Base-by-base conservation (phyloP, 2,113 vertebrate genomes). In the Bungarus multicinctus region DNA sequence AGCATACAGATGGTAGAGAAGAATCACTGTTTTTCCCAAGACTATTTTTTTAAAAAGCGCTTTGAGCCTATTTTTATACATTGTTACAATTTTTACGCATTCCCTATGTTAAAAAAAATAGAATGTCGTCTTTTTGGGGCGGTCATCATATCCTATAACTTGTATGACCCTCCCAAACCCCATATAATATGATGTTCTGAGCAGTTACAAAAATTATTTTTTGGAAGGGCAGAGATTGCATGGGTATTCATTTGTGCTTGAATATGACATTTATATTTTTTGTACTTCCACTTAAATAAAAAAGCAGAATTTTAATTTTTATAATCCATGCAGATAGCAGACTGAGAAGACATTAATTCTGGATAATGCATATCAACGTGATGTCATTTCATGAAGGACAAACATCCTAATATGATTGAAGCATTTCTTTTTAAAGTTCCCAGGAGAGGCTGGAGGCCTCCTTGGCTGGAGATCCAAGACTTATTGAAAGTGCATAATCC, bases 381-480 rank as follows among this genome's bases (percentile, higher is more conserved):
- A 93, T 25, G 74, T 90, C 92, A 93, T 58, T 14, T 12, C 30
- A 90, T n/a, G 23, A 7, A 30, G 55, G 45, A 54, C 50, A 34
- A 86, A n/a, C 34, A 27, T 93, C 55, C 39, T 14, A 90, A 90
- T 52, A 23, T 57, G 16, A 85, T 43, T 85, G 92, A 87, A 93
- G 74, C 45, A 20, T 90, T 85, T 60, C n/a, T 53, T 50, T n/a
- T 50, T 45, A 93, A 90, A 85, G 88, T 57, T 90, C 18, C 9
- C 5, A n/a, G 43, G 88, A 86, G 45, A n/a, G 43, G 7, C 34
- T 23, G 43, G 3, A 58, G 54, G 52, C 22, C 25, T 52, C 52
- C 81, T 90, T 94, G 95, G 11, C 91, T 92, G 91, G 55, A 12
- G 53, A 90, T 85, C 58, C 57, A 60, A 86, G 34, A 22, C 23